Evolutionary conservation across 37 sponge, comb jelly and placozoan genomes (phyloP).

Genomic region (Chondrilla cf. caribensis): DNA sequence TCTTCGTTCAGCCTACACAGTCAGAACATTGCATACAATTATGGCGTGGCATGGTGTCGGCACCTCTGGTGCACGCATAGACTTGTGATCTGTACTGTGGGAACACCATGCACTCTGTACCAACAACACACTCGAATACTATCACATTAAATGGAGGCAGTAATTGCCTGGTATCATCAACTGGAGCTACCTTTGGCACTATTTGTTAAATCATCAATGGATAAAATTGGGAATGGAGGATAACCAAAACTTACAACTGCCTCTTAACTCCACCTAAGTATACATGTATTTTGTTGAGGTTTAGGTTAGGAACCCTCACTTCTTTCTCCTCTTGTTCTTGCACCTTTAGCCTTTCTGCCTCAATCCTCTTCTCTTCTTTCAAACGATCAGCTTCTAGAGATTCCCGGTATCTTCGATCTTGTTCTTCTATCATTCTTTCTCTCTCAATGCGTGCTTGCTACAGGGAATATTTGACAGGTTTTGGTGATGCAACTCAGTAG

Average conservation of each 20-base stretch:
- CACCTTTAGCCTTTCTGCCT: conserved; percentile 25
- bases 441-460: conserved; percentile 61
- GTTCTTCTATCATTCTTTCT: conserved; percentile 68
- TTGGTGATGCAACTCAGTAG: no score
- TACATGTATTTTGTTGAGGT: no score
- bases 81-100: not conserved
- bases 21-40: not conserved
- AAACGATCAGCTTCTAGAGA: conserved; percentile 65
- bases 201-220: no score
- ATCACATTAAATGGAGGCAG: no score
- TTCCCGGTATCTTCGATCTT: conserved; percentile 71
- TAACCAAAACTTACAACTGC: no score
- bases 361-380: conserved; percentile 42
- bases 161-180: no score
- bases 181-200: no score
- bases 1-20: conserved; percentile 28
- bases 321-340: conserved; percentile 40
- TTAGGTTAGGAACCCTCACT: no score
- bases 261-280: no score
- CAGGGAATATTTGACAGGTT: not conserved
- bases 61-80: not conserved
- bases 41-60: no score
- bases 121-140: no score
- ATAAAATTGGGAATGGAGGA: no score
- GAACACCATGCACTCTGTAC: not conserved